phyloP scores from a whole-genome alignment of 2,797 vertebrate genomes.

The Tragelaphus eurycerus region DNA sequence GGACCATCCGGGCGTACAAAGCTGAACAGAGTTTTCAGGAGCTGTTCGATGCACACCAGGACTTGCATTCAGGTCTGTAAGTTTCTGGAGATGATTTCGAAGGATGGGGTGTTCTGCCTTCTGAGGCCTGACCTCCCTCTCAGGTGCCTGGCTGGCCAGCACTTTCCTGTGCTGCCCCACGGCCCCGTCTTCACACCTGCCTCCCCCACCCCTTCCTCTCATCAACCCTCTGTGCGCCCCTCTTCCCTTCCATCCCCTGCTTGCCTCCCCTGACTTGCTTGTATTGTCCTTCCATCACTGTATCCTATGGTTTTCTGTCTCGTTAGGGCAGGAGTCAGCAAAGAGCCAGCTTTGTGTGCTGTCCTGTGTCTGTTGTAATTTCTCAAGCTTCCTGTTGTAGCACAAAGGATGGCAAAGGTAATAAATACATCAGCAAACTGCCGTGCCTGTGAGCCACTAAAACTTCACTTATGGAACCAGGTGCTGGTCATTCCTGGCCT shows the following conservation, averaged over 20 bases:
- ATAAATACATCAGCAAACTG: neutral
- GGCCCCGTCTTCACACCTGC: neutral
- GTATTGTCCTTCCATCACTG: neutral
- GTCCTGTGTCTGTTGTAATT: fast-evolving
- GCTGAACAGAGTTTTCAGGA: too few relatives aligned
- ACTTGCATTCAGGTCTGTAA: too few relatives aligned
- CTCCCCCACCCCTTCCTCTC: neutral
- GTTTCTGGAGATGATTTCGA: too few relatives aligned
- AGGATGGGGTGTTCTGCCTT: fast-evolving
- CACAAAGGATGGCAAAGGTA: neutral
- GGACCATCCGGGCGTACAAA: too few relatives aligned
- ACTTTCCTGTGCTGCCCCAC: fast-evolving
- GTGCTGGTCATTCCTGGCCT: neutral
- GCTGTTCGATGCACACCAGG: fast-evolving
- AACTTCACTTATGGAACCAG: neutral
- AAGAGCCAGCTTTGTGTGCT: neutral
- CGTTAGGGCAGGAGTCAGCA: neutral
- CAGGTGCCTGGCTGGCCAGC: neutral
- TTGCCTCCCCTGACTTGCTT: neutral
- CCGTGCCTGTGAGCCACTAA: neutral
- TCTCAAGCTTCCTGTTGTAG: neutral
- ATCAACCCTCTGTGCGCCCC: fast-evolving
- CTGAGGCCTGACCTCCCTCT: too few relatives aligned
- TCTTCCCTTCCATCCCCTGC: fast-evolving
- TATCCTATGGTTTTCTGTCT: neutral